Conservation (phyloP, 2,797 vertebrate species). For the Toxotes lorentzi region DNA sequence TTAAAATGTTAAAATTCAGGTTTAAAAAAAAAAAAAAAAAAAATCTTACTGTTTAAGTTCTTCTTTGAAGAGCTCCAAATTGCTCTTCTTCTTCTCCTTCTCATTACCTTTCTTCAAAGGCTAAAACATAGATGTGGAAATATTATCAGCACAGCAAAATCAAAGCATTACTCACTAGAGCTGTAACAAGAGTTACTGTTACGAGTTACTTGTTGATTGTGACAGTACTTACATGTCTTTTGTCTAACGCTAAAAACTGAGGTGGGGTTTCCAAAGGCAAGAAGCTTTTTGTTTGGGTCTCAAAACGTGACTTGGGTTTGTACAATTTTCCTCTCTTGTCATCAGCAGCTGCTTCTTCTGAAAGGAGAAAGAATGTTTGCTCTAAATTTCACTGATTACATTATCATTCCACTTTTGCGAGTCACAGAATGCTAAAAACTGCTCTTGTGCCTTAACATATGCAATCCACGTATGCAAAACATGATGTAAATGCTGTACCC, state of each 20-base stretch:
- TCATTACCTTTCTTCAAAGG: constrained; percentile 91
- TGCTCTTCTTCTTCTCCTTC: constrained; percentile 99
- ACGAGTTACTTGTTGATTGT: neutral
- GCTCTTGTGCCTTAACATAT: neutral
- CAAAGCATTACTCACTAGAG: neutral
- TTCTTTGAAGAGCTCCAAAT: constrained; percentile 99
- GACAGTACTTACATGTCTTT: constrained; percentile 91
- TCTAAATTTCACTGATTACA: neutral
- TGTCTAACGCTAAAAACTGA: constrained; percentile 92
- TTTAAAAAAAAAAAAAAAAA: neutral
- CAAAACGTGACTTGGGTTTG: constrained; percentile 95
- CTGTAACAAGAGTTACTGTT: neutral
- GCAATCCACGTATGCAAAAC: neutral
- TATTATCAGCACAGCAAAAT: constrained; percentile 4
- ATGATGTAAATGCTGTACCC: constrained; percentile 82
- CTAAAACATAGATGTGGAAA: constrained; percentile 75
- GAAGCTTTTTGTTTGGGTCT: constrained; percentile 88
- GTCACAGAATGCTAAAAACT: neutral
- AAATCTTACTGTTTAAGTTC: constrained; percentile 96
- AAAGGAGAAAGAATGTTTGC: constrained; percentile 60
- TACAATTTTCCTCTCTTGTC: constrained; percentile 98
- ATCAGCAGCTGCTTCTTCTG: constrained; percentile 93
- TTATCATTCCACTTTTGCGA: neutral
- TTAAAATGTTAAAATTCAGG: neutral
- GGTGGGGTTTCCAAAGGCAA: constrained; percentile 90